phyloP scores from a whole-genome alignment of 2,797 vertebrate species.

The Peromyscus aztecus region DNA sequence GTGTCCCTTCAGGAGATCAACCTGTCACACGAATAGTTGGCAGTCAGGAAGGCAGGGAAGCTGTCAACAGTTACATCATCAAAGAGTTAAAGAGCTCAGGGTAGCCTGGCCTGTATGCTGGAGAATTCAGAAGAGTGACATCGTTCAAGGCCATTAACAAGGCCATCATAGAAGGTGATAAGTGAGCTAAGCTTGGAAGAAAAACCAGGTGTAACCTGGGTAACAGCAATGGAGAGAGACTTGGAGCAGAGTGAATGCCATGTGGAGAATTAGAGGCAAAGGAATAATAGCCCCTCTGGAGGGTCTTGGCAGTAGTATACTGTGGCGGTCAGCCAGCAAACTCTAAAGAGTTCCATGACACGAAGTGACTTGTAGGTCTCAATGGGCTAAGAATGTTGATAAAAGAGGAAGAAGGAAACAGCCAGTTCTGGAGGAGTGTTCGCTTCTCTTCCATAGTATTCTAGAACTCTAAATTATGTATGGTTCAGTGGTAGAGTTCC shows the following conservation, averaged over 20 bases:
- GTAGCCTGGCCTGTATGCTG: rapidly evolving
- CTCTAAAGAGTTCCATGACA: neutral
- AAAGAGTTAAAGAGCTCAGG: neutral
- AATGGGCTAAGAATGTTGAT: neutral
- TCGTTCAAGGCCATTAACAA: neutral
- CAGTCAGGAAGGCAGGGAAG: neutral
- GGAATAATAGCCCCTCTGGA: rapidly evolving
- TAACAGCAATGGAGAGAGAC: neutral
- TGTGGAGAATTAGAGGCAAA: neutral
- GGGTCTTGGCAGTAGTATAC: neutral
- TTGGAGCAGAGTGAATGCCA: neutral
- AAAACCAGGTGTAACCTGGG: neutral
- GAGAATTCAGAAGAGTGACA: neutral
- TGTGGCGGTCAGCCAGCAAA: too few relatives aligned
- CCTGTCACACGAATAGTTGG: neutral
- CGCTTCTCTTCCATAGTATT: neutral
- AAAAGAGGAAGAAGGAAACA: neutral
- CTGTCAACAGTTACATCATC: neutral
- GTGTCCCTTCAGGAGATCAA: neutral
- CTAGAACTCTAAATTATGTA: neutral
- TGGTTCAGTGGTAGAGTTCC: neutral
- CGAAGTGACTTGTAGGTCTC: neutral
- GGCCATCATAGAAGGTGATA: neutral
- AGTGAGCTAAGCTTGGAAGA: neutral
- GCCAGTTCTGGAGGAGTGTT: rapidly evolving